Evolutionary conservation across 2,797 vertebrate species (phyloP).

Genomic region (Gambelia wislizenii): DNA sequence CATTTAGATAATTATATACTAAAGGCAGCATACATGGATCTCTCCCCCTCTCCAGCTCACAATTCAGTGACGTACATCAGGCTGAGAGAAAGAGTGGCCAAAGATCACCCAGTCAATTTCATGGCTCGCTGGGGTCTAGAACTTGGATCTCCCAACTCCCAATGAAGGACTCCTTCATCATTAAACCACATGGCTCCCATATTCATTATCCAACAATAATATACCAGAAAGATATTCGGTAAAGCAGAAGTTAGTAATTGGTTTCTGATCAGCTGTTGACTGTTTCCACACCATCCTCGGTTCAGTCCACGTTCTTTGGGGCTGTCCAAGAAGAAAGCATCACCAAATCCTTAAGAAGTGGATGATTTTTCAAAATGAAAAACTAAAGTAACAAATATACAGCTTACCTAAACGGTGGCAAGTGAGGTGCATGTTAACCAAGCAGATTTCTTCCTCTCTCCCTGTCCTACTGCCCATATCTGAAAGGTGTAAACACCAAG

Average conservation of each 20-base stretch:
- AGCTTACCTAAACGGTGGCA: constrained; percentile 48
- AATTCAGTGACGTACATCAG: background rate
- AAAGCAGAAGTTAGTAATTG: background rate
- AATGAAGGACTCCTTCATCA: background rate
- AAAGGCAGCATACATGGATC: background rate
- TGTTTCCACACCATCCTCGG: background rate
- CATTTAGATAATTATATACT: background rate
- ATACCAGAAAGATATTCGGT: background rate
- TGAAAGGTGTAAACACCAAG: constrained; percentile 46
- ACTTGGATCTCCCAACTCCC: background rate
- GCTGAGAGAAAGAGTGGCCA: background rate
- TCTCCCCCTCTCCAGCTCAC: background rate
- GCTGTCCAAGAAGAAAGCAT: background rate
- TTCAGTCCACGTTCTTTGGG: background rate
- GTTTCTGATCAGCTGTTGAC: background rate
- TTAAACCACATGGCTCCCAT: background rate
- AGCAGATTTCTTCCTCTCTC: constrained; percentile 54
- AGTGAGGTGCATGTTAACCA: constrained; percentile 52
- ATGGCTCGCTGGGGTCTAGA: background rate
- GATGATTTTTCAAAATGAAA: constrained; percentile 6
- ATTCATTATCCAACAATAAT: background rate
- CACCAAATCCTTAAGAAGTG: background rate
- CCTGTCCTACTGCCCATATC: constrained; percentile 39
- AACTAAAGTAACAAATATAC: constrained; percentile 40
- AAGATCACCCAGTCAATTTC: background rate